phyloP scores from a whole-genome alignment of 1,140 invertebrate genomes.

The Ips typographus region DNA sequence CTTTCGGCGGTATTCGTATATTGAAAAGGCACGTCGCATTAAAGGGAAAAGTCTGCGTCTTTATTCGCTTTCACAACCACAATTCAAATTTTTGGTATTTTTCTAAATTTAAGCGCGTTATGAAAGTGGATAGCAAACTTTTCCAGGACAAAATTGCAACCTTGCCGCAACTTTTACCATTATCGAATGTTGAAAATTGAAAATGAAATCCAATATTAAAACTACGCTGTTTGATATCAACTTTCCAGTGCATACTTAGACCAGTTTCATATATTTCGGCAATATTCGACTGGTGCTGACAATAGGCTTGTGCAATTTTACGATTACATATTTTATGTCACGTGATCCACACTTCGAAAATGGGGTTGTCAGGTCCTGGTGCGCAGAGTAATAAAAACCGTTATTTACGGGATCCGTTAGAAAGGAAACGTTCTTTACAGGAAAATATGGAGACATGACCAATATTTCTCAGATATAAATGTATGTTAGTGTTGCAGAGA shows the following conservation, averaged over 20 bases:
- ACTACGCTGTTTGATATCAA: no score
- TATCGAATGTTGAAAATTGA: no score
- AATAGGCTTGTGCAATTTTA: slow-evolving; percentile 25
- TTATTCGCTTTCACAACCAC: slow-evolving; percentile 8
- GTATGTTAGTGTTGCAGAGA: no score
- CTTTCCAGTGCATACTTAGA: neutral
- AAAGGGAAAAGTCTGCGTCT: neutral
- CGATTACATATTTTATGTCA: slow-evolving; percentile 11
- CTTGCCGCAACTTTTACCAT: no score
- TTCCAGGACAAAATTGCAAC: no score
- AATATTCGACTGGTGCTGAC: slow-evolving; percentile 9
- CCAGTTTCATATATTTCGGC: neutral
- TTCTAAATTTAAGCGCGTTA: no score
- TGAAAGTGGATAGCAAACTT: no score
- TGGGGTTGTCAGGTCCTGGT: slow-evolving; percentile 5
- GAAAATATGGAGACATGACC: no score
- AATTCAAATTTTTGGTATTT: neutral
- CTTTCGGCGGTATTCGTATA: neutral
- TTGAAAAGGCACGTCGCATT: neutral
- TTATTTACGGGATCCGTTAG: slow-evolving; percentile 21
- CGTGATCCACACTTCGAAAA: slow-evolving; percentile 21
- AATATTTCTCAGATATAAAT: no score
- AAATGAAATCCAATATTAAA: no score
- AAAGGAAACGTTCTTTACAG: neutral
- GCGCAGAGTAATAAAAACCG: slow-evolving; percentile 12